Base-by-base conservation (phyloP, 1,140 invertebrate species). In the Phenacoccus solenopsis region DNA sequence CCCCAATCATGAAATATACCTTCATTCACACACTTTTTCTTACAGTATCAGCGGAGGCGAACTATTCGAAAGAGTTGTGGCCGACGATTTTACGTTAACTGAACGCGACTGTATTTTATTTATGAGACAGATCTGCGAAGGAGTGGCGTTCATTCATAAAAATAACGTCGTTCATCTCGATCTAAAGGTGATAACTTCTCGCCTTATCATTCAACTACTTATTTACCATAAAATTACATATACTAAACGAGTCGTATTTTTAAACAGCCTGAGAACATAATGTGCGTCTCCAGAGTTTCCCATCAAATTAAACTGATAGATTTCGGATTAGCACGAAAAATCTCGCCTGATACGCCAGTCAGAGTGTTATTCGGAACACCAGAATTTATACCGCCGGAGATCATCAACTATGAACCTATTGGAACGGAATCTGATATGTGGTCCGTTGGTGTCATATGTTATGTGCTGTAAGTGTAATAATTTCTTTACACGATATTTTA, bases 341-440 rank as follows among this genome's bases (percentile, higher is more conserved):
- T 93, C 69, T 82, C 87, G 68, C 86, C 88, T 0, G 83, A 85
- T 28, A 83, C 84, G 13, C 86, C 88, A 0, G 82, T 92, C 0
- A 80, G 90, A 70, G 91, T 95, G 4, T 79, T 93, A 5, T 93
- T 94, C 76, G 94, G 94, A 16, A 97, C 94, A 0, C 92, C 93
- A 0, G 94, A 98, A 79, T 97, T 97, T 76, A 89, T 96, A 73
- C 87, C 93, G 0, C 94, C 94, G 0, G 94, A 98, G 82, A 90
- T 97, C 49, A 89, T 96, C 61, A 93, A 88, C 79, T 96, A 93
- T 77, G 93, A 96, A 76, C 88, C 88, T 1, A 90, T 97, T 35
- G 86, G 88, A 28, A 86, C 87, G 20, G 84, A 88, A 32, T 91
- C 91, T 1, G 94, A 97, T 75, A 95, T 97, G 90, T 98, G 94